Conservation (phyloP, 2,797 vertebrate genomes). For the Emydoidea blandingii region DNA sequence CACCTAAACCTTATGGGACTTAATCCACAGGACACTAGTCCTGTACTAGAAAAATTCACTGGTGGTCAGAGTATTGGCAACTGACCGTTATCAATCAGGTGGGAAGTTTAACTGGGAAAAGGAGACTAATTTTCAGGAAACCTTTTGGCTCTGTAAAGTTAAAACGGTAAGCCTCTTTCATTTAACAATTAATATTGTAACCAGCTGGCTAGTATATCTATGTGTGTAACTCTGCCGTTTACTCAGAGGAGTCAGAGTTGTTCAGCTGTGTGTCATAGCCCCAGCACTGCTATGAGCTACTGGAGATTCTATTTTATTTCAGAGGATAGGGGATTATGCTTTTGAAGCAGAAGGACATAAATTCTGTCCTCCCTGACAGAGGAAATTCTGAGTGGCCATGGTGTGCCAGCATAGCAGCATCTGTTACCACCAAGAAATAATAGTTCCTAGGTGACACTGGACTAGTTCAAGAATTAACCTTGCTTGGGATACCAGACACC, state of each 20-base stretch:
- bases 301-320: neutral
- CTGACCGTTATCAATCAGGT: neutral
- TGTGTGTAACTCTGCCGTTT: no score
- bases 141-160: neutral
- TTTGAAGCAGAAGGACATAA: neutral
- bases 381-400: neutral
- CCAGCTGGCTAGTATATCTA: neutral
- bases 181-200: neutral
- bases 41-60: neutral
- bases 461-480: neutral
- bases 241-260: neutral
- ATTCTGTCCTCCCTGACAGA: no score
- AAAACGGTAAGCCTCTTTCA: neutral
- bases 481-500: neutral
- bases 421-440: neutral
- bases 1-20: neutral
- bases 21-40: rapidly evolving
- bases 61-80: neutral
- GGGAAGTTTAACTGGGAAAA: neutral
- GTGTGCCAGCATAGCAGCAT: neutral
- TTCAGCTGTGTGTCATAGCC: neutral
- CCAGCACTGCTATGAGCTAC: neutral
- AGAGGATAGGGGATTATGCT: neutral
- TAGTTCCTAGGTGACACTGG: neutral
- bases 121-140: neutral